A percentile compares a stretch with the other conserved stretches of the same genome.
Conservation (phyloP, 2,113 vertebrate genomes). For the Pristiophorus japonicus region DNA sequence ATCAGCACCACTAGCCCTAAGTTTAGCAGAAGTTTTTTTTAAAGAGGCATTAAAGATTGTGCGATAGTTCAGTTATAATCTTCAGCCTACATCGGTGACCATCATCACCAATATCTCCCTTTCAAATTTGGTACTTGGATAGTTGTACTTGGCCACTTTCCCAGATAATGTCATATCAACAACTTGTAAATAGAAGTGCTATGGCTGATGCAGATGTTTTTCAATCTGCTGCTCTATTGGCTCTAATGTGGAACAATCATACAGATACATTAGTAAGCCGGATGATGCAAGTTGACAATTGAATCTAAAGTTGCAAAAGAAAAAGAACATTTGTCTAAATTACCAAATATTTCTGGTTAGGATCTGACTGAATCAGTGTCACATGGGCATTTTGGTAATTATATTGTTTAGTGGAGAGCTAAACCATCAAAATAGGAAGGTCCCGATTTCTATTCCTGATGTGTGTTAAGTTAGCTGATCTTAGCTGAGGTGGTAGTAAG, state of each 20-base stretch:
- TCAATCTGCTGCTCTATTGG: not conserved
- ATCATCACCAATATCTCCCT: not conserved
- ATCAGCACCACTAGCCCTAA: not conserved
- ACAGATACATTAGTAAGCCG: not conserved
- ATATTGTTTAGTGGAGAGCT: not conserved
- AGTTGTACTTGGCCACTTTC: not conserved
- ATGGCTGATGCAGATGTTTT: not conserved
- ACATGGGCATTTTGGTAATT: not conserved
- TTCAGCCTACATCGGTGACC: too few relatives aligned
- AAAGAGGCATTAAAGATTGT: not conserved
- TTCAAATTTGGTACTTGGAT: not conserved
- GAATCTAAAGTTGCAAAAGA: not conserved
- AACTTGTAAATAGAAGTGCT: not conserved
- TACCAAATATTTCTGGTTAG: not conserved
- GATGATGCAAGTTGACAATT: not conserved
- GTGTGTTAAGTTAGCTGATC: conserved; percentile 1
- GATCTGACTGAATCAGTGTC: not conserved
- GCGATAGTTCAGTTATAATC: too few relatives aligned
- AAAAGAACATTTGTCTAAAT: not conserved
- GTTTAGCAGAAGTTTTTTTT: not conserved
- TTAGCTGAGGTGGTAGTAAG: not conserved
- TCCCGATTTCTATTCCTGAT: too few relatives aligned
- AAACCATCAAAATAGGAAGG: not conserved
- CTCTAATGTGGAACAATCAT: not conserved
- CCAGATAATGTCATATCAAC: not conserved